Evolutionary conservation across 2,888 invertebrate genomes (phyloP), one percentile per base, ranked within the genome.

Genomic region (Nasonia oneida): DNA sequence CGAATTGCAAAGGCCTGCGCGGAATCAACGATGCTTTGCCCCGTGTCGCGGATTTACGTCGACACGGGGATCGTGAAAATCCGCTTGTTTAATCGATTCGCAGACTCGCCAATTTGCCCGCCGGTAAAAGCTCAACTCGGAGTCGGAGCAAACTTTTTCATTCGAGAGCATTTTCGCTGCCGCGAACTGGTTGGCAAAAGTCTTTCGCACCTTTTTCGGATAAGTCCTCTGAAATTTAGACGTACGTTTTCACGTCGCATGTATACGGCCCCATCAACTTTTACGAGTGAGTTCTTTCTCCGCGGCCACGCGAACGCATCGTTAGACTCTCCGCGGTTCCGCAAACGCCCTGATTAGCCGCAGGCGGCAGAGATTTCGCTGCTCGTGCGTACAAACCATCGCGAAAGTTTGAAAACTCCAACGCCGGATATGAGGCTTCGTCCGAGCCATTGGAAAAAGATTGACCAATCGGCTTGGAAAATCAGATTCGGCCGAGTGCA

Each of bases 1-100:
- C 80, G 81, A 86, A 83, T 83, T 81, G 83, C 77, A 86, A 83
- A 81, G 61, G 39, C 47, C 67, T 47, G 1, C 6, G 39, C 37
- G 42, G 47, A 78, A 18, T 78, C 78, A 67, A 18, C 33, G 67
- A 67, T 47, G 47, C 47, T 67, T 78, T 42, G 29, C 29, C 64
- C 8, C 3, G 42, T 29, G 14, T 29, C 47, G 10, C 64, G 64
- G 29, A 64, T 64, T 64, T 29, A 64, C 15, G 53, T 4, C 15
- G 14, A 53, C 3, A 15, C 3, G 53, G 18, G 15, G 15, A 53
- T 53, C 14, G 53, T 3, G 3, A 53, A 15, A 53, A 18, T 15
- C 15, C 10, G 53, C 18, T 4, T 18, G 57, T 15, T 57, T 47
- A 42, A 42, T 42, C 42, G 12, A 47, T 47, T 47, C 47, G 1